These are phyloP conservation scores for Eretmocerus hayati DNA, from an alignment of 2,888 invertebrate genomes.

Conservation along the genomic window DNA sequence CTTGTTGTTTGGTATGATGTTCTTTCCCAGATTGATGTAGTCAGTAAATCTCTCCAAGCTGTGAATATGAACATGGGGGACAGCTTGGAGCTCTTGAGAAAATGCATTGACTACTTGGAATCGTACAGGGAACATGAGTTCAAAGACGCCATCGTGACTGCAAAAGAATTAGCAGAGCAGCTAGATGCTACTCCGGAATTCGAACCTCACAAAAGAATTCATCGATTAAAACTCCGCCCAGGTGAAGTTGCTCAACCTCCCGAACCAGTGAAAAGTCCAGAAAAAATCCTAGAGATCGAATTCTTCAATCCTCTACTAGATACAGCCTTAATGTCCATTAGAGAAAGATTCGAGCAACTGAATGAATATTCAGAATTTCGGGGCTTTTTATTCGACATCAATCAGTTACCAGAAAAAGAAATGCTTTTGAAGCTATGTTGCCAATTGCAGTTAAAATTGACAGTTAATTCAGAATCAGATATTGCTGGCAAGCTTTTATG, in stretches of 20 bases:
- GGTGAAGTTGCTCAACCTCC: conserved; percentile 29
- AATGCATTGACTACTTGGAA: not conserved
- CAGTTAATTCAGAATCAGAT: too few relatives aligned
- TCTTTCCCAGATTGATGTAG: too few relatives aligned
- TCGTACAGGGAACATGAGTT: conserved; percentile 23
- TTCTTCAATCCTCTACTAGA: too few relatives aligned
- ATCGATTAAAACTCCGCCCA: conserved; percentile 48
- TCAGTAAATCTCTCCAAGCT: too few relatives aligned
- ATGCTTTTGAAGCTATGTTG: conserved; percentile 9
- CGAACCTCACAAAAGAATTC: too few relatives aligned
- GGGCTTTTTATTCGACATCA: too few relatives aligned
- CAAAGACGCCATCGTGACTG: conserved; percentile 24
- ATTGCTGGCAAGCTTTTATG: too few relatives aligned
- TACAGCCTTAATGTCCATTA: not conserved
- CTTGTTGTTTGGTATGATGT: too few relatives aligned
- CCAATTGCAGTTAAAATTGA: conserved; percentile 19
- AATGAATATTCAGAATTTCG: conserved; percentile 58
- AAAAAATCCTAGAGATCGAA: too few relatives aligned
- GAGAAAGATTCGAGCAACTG: conserved; percentile 29
- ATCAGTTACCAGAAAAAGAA: conserved; percentile 43
- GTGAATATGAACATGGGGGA: too few relatives aligned
- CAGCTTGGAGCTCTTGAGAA: too few relatives aligned
- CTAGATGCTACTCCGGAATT: conserved; percentile 29
- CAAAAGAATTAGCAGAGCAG: conserved; percentile 31
- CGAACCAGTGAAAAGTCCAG: conserved; percentile 69